Evolutionary conservation across 2,113 vertebrate genomes (phyloP), one percentile per base, ranked within the genome.

Genomic region (Dermatemys mawii): DNA sequence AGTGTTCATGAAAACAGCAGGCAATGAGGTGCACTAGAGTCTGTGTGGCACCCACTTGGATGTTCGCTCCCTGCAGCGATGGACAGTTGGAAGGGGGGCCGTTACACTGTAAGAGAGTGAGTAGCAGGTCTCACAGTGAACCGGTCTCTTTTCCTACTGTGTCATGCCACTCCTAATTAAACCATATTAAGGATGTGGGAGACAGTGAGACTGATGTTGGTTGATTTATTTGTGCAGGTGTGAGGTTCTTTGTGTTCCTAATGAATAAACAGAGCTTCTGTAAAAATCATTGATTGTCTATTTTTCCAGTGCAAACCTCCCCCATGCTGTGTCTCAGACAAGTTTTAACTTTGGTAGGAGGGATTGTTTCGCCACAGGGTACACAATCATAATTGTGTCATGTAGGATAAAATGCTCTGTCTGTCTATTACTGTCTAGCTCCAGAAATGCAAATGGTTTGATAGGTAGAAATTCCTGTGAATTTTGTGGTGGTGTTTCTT

Each of bases 41-140:
- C 83, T 2, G 0, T 44, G 63, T 14, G 24, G 41, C 48, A 60
- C 11, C 88, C 3, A 0, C 21, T 1, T 1, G 19, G 55, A 92
- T 70, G n/a, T 4, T 88, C 26, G 91, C 87, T 91, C 49, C 76
- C 48, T 0, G 5, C 90, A 83, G 90, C 2, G 5, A 88, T 32
- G 82, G 97, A 98, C 98, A 93, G 98, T 97, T 98, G 98, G 99
- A 98, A 98, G 97, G 99, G 99, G 99, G 99, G 99, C 99, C 99
- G 99, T 99, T 99, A 98, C 99, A 99, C 99, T 99, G 99, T 99
- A 98, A 99, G 99, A 99, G 99, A 99, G 99, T 99, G 98, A 99
- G 98, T 99, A 99, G 98, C 98, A 99, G 98, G 98, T 99, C 99
- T 99, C 99, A 99, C 99, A 99, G 99, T 99, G 99, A 99, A 99